These are phyloP conservation scores for Liposcelis brunnea DNA, from an alignment of 2,888 invertebrate genomes.

Conservation along the genomic window DNA sequence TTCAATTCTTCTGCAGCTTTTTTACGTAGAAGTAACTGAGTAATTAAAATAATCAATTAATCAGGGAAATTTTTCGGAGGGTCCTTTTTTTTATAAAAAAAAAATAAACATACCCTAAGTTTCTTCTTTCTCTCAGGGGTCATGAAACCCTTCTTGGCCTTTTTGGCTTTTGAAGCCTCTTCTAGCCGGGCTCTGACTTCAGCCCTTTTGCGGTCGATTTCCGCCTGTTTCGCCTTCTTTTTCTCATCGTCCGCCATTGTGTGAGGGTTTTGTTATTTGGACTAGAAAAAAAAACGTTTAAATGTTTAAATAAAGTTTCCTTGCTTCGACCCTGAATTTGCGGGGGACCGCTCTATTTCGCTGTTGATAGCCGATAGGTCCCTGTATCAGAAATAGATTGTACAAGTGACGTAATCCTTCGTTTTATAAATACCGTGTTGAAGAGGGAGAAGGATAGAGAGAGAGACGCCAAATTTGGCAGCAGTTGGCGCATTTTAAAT, in stretches of 20 bases:
- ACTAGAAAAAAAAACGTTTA: no score
- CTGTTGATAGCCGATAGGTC: no score
- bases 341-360: no score
- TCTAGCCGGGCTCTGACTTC: slow-evolving; percentile 98
- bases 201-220: slow-evolving; percentile 96
- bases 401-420: no score
- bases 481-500: no score
- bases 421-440: no score
- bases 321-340: no score
- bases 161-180: slow-evolving; percentile 95
- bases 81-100: no score
- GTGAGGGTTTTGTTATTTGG: neutral
- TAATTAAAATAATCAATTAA: slow-evolving; percentile 11
- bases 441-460: no score
- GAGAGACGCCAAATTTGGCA: no score
- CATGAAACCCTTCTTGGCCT: slow-evolving; percentile 99
- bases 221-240: slow-evolving; percentile 94
- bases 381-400: no score
- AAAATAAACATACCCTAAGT: slow-evolving; percentile 64
- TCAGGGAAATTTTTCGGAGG: neutral
- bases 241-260: slow-evolving; percentile 86
- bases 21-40: slow-evolving; percentile 93
- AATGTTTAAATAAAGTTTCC: no score
- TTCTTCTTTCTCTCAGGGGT: slow-evolving; percentile 99
- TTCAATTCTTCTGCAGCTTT: slow-evolving; percentile 99